These are phyloP conservation scores for Drosophila eohydei DNA, from an alignment of 2,888 invertebrate species.

Conservation along the genomic window DNA sequence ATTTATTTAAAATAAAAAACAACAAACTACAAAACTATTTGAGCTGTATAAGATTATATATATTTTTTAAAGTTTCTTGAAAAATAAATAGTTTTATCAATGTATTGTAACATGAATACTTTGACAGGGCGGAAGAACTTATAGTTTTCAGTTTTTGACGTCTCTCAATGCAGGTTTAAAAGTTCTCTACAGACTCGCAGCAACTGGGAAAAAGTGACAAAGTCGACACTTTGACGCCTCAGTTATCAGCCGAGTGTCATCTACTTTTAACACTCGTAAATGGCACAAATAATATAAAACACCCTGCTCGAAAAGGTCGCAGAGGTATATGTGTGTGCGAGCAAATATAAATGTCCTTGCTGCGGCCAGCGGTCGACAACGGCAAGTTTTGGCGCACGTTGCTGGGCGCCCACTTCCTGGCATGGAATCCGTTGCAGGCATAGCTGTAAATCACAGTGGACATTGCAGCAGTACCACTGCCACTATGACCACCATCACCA, in stretches of 20 bases:
- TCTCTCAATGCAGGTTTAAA: neutral
- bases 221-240: conserved; percentile 18
- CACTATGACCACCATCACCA: conserved; percentile 4
- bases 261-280: conserved; percentile 15
- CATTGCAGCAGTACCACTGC: conserved; percentile 61
- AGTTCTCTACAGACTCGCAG: conserved; percentile 1
- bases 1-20: no score
- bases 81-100: conserved; percentile 1
- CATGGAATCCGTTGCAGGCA: conserved; percentile 70
- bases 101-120: neutral
- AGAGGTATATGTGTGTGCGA: conserved; percentile 25
- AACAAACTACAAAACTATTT: no score
- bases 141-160: neutral
- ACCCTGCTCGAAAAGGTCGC: conserved; percentile 27
- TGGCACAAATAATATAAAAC: conserved; percentile 15
- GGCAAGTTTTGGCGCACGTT: conserved; percentile 68
- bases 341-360: conserved; percentile 78
- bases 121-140: conserved; percentile 2
- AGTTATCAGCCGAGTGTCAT: conserved; percentile 22
- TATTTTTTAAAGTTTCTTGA: neutral
- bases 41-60: neutral
- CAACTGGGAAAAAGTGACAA: conserved; percentile 3
- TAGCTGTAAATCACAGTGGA: conserved; percentile 76
- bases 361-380: conserved; percentile 62
- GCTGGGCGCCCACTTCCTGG: conserved; percentile 52